Conservation (phyloP, 2,888 invertebrate genomes). For the Alcis repandata region DNA sequence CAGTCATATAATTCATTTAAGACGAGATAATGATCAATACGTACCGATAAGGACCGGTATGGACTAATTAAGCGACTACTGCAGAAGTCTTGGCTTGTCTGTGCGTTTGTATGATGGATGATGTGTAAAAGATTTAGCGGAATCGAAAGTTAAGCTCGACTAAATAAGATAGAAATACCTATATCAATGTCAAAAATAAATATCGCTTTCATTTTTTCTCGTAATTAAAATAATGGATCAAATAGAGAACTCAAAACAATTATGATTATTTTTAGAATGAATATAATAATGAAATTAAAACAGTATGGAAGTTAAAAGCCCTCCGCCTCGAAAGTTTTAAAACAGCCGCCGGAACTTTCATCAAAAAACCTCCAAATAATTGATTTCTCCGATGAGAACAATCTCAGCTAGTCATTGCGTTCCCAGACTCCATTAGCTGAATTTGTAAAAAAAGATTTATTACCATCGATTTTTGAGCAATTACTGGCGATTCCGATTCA, state of each 20-base stretch:
- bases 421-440: conserved; percentile 44
- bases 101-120: conserved; percentile 33
- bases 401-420: conserved; percentile 43
- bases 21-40: conserved; percentile 35
- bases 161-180: too few species aligned
- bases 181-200: too few species aligned
- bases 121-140: conserved; percentile 30
- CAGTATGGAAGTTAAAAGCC: neutral
- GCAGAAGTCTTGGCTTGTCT: conserved; percentile 28
- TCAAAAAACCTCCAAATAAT: conserved; percentile 33
- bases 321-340: neutral
- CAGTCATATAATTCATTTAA: conserved; percentile 40
- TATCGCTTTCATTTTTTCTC: too few species aligned
- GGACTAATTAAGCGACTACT: conserved; percentile 32
- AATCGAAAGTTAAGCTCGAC: conserved; percentile 30
- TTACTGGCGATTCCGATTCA: conserved; percentile 42
- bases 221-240: too few species aligned
- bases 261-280: too few species aligned
- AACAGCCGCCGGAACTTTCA: conserved; percentile 24
- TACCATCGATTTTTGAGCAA: conserved; percentile 44
- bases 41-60: conserved; percentile 35
- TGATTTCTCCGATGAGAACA: conserved; percentile 39
- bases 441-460: conserved; percentile 42
- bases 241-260: too few species aligned
- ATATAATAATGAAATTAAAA: neutral